Percentiles rank a stretch among this genome's conserved stretches.
Conservation (phyloP, 2,797 vertebrate species). For the Peromyscus melanophrys region DNA sequence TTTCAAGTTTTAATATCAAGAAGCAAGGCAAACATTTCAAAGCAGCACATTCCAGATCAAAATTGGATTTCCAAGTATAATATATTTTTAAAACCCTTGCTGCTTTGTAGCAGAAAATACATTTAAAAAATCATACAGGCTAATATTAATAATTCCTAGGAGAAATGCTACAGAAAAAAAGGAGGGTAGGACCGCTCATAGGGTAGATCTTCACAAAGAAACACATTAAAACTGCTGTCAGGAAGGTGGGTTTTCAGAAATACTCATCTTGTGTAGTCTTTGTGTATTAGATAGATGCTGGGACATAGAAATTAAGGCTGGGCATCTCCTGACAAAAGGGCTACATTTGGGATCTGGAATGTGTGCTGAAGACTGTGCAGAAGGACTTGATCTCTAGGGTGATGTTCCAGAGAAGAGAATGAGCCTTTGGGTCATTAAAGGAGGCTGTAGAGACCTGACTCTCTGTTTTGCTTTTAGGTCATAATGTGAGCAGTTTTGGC, state of each 20-base stretch:
- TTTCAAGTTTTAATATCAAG: slow-evolving; percentile 40
- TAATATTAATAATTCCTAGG: slow-evolving; percentile 24
- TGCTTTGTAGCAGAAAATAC: background rate
- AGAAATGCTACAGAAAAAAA: background rate
- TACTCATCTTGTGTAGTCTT: background rate
- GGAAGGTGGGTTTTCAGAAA: background rate
- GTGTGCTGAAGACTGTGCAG: background rate
- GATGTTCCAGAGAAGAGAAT: background rate
- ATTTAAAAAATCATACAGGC: slow-evolving; percentile 33
- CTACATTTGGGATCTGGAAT: background rate
- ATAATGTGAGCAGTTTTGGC: background rate
- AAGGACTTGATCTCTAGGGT: background rate
- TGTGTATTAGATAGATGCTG: background rate
- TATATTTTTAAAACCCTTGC: background rate
- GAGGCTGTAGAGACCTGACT: too few relatives aligned
- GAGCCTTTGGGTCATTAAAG: background rate
- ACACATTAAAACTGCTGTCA: background rate
- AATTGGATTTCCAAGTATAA: slow-evolving; percentile 25
- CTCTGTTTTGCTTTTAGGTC: background rate
- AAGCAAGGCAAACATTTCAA: slow-evolving; percentile 42
- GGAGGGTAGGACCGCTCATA: background rate
- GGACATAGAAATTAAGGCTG: background rate
- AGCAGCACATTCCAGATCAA: background rate
- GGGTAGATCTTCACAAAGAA: background rate
- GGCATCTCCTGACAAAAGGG: background rate